phyloP scores from a whole-genome alignment of 2,888 invertebrate species.

The Mythimna albipuncta region DNA sequence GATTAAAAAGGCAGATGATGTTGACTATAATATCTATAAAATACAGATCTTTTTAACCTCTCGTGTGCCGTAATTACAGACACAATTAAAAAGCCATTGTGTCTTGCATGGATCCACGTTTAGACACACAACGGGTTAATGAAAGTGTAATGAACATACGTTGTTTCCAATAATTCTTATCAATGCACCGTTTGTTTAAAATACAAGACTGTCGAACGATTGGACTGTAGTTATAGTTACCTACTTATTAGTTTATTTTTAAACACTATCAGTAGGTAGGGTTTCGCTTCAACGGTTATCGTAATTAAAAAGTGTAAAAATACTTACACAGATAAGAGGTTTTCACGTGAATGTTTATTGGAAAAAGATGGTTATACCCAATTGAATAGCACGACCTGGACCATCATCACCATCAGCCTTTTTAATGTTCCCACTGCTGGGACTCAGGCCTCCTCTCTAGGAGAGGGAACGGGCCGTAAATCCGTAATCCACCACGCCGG shows the following conservation, averaged over 20 bases:
- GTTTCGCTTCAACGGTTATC: slow-evolving; percentile 19
- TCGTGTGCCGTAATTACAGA: too few relatives aligned
- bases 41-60: neutral
- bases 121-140: neutral
- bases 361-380: neutral
- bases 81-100: too few relatives aligned
- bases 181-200: slow-evolving; percentile 16
- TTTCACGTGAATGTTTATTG: neutral
- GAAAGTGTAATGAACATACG: neutral
- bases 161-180: slow-evolving; percentile 33
- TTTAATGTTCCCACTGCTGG: too few relatives aligned
- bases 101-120: too few relatives aligned
- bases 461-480: too few relatives aligned
- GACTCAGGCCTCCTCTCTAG: too few relatives aligned
- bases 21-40: neutral
- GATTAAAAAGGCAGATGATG: too few relatives aligned
- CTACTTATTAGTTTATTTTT: slow-evolving; percentile 36
- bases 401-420: too few relatives aligned
- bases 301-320: slow-evolving; percentile 26
- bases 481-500: too few relatives aligned
- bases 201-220: slow-evolving; percentile 6
- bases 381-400: too few relatives aligned
- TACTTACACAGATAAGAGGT: slow-evolving; percentile 2
- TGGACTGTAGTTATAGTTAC: neutral
- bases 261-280: slow-evolving; percentile 17